Evolutionary conservation across 2,888 invertebrate species (phyloP).

Genomic region (Agrypnus murinus): DNA sequence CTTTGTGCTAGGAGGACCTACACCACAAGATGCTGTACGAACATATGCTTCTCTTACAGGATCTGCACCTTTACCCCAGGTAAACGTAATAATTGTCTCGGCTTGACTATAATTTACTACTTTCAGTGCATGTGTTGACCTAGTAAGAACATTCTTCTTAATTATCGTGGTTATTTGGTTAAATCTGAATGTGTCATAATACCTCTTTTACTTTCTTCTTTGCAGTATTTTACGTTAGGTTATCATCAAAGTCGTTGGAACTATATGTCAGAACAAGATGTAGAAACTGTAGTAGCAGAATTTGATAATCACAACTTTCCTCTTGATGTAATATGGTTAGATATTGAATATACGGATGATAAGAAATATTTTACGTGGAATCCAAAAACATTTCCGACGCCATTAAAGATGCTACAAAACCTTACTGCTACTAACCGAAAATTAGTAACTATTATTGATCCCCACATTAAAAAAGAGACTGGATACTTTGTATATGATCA

Average conservation of each 20-base stretch:
- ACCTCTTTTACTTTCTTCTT: no score
- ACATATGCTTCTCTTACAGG: constrained; percentile 92
- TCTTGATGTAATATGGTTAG: constrained; percentile 96
- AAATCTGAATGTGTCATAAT: no score
- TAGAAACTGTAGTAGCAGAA: constrained; percentile 83
- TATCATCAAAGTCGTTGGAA: constrained; percentile 92
- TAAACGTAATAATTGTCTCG: no score
- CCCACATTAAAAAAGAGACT: constrained; percentile 93
- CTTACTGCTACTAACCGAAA: constrained; percentile 89
- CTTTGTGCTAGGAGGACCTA: constrained; percentile 90
- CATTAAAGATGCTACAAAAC: constrained; percentile 89
- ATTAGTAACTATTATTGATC: constrained; percentile 94
- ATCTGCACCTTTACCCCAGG: constrained; percentile 84
- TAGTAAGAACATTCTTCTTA: no score
- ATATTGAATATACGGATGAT: constrained; percentile 97
- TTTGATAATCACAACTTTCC: constrained; percentile 94
- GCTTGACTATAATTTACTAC: no score
- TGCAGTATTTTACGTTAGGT: constrained; percentile 84
- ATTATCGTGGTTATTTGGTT: no score
- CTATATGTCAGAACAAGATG: constrained; percentile 93
- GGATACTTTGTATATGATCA: constrained; percentile 91
- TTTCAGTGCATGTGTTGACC: no score
- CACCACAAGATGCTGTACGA: constrained; percentile 85
- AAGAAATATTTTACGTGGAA: constrained; percentile 99
- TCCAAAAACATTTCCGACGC: constrained; percentile 85